Evolutionary conservation across 2,797 vertebrate species (phyloP).

Genomic region (Periophthalmus magnuspinnatus): DNA sequence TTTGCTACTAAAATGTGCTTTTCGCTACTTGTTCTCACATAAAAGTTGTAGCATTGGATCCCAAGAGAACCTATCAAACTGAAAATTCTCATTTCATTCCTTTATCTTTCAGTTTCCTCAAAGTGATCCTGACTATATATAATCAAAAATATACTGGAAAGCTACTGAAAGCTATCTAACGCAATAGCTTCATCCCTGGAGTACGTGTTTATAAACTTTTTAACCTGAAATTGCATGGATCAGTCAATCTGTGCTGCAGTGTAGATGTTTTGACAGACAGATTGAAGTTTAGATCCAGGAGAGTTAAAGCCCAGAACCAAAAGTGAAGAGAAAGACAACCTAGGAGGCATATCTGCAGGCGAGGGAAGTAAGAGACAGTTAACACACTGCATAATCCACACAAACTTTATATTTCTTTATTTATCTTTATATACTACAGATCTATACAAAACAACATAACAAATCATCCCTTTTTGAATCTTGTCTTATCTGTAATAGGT

Average conservation of each 20-base stretch:
- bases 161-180: background rate
- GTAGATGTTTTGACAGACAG: background rate
- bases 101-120: background rate
- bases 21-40: background rate
- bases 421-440: background rate
- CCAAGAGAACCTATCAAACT: background rate
- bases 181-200: too few species aligned
- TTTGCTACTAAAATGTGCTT: background rate
- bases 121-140: background rate
- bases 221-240: background rate
- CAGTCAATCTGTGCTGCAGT: background rate
- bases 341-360: conserved; percentile 15
- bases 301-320: too few species aligned
- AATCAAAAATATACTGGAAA: background rate
- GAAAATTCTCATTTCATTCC: background rate
- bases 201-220: background rate
- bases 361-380: conserved; percentile 2
- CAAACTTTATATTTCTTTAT: background rate
- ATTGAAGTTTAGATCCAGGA: background rate
- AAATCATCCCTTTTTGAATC: too few species aligned
- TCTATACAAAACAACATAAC: background rate
- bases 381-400: background rate
- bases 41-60: background rate
- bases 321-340: conserved; percentile 10
- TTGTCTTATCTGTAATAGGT: too few species aligned